These are phyloP conservation scores for Tortricodes alternella DNA, from an alignment of 2,888 invertebrate genomes.

Conservation along the genomic window DNA sequence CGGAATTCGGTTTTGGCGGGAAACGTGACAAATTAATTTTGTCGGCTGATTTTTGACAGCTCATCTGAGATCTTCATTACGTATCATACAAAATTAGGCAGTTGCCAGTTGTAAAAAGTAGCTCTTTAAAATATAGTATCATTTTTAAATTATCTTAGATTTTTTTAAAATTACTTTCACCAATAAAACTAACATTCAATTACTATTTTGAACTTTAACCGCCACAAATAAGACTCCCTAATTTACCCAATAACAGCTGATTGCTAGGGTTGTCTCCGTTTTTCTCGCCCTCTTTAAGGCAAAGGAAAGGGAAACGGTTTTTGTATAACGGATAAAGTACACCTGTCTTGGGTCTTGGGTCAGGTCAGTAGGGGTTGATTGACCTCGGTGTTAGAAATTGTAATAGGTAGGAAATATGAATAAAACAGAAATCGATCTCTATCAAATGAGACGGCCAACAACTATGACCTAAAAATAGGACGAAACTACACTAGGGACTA, in stretches of 20 bases:
- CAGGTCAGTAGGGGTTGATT: slow-evolving; percentile 21
- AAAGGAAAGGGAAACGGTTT: slow-evolving; percentile 18
- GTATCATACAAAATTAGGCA: neutral
- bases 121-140: too few relatives aligned
- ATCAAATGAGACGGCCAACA: too few relatives aligned
- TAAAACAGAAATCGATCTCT: neutral
- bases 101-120: too few relatives aligned
- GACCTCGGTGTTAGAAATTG: slow-evolving; percentile 20
- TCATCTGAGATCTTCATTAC: neutral
- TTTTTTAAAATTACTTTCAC: neutral
- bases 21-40: slow-evolving; percentile 33
- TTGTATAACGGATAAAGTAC: slow-evolving; percentile 17
- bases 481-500: too few relatives aligned
- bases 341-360: slow-evolving; percentile 22
- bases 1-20: slow-evolving; percentile 49
- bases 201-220: neutral
- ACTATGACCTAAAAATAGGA: too few relatives aligned
- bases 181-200: neutral
- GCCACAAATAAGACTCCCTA: neutral
- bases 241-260: slow-evolving; percentile 9
- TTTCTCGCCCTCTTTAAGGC: slow-evolving; percentile 2
- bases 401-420: neutral
- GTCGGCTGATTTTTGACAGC: slow-evolving; percentile 9
- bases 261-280: neutral
- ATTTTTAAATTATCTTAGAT: too few relatives aligned